These are phyloP conservation scores for Valencia hispanica DNA, from an alignment of 2,797 vertebrate genomes.

Conservation along the genomic window DNA sequence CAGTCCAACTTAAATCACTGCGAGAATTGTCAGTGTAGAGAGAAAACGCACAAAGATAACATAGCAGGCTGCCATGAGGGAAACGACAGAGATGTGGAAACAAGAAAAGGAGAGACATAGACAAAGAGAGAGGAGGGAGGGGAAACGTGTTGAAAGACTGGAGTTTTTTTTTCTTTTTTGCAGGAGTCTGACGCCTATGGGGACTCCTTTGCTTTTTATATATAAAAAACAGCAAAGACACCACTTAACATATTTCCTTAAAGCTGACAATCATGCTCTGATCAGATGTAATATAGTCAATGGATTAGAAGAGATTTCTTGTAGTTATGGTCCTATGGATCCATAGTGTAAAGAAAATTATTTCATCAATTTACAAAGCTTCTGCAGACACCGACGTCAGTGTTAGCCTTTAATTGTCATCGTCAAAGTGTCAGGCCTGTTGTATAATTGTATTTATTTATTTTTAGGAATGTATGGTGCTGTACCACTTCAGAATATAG, in stretches of 20 bases:
- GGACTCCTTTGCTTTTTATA: slow-evolving; percentile 88
- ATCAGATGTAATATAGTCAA: slow-evolving; percentile 87
- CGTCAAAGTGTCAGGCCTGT: slow-evolving; percentile 81
- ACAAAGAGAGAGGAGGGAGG: slow-evolving; percentile 48
- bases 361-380: slow-evolving; percentile 92
- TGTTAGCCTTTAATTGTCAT: slow-evolving; percentile 90
- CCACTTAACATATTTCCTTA: slow-evolving; percentile 99
- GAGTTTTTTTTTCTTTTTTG: slow-evolving; percentile 80
- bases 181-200: slow-evolving; percentile 90
- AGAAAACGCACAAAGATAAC: slow-evolving; percentile 98
- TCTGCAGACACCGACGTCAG: slow-evolving; percentile 77
- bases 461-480: slow-evolving; percentile 41
- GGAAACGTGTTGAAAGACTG: slow-evolving; percentile 84
- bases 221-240: slow-evolving; percentile 92
- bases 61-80: slow-evolving; percentile 94
- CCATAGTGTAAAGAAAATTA: slow-evolving; percentile 90
- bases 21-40: slow-evolving; percentile 95
- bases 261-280: slow-evolving; percentile 94
- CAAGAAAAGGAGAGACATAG: slow-evolving; percentile 56
- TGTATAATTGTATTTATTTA: slow-evolving; percentile 49
- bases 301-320: slow-evolving; percentile 88
- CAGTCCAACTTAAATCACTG: slow-evolving; percentile 99
- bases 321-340: slow-evolving; percentile 91
- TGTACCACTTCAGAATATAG: slow-evolving; percentile 42
- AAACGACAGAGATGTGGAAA: slow-evolving; percentile 70